Evolutionary conservation across 23 tunicate genomes (phyloP).

Genomic region (Ciona savignyi): DNA sequence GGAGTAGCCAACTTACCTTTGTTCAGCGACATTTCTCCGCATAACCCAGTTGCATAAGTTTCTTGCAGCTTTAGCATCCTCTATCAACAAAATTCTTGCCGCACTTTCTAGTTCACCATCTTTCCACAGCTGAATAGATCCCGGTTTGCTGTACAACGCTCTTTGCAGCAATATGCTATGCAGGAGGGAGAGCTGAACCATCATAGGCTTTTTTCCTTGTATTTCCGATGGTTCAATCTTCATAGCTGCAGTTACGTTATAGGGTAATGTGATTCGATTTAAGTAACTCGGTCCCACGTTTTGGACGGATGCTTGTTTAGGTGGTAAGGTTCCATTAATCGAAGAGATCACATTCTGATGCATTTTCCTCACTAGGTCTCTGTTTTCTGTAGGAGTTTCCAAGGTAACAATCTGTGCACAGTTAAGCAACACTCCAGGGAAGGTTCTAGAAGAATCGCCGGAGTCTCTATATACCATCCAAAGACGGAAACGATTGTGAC

Average conservation of each 20-base stretch:
- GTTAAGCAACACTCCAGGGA: conserved; percentile 30
- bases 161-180: not conserved
- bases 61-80: not conserved
- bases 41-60: not conserved
- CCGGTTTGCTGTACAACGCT: not conserved
- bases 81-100: not conserved
- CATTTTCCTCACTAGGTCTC: conserved; percentile 32
- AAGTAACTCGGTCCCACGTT: not conserved
- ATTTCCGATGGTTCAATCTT: not conserved
- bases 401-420: conserved; percentile 26
- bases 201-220: not conserved
- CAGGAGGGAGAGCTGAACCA: not conserved
- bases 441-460: not conserved
- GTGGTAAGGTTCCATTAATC: not conserved
- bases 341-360: conserved; percentile 5
- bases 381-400: conserved; percentile 31
- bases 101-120: not conserved
- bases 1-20: not conserved
- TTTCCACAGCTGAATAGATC: not conserved
- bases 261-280: not conserved
- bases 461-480: conserved; percentile 43
- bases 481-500: conserved; percentile 44
- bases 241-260: not conserved
- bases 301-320: not conserved
- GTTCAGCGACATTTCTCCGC: not conserved